phyloP scores from a whole-genome alignment of 2,113 vertebrate species.

The Colinus virginianus region DNA sequence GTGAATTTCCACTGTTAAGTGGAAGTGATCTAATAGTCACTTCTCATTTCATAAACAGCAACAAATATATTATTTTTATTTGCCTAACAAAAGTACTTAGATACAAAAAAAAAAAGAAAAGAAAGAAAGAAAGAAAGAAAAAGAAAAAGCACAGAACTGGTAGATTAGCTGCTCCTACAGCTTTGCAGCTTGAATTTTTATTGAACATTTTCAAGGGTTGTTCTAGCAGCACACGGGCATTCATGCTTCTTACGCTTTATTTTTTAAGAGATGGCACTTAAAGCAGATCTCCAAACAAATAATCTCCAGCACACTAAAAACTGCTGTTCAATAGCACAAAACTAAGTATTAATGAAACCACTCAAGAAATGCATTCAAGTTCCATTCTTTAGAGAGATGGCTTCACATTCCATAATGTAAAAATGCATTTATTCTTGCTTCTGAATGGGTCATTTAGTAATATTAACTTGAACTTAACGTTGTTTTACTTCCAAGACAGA shows the following conservation, averaged over 20 bases:
- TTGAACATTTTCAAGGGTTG: not conserved
- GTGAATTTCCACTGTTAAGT: not conserved
- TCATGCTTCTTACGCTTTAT: not conserved
- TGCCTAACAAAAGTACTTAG: not conserved
- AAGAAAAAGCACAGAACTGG: not conserved
- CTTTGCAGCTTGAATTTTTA: not conserved
- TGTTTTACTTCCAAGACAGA: constrained; percentile 8
- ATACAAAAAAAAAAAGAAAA: not conserved
- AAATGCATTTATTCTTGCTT: not conserved
- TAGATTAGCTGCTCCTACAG: not conserved
- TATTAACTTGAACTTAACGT: not conserved
- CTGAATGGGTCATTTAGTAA: not conserved
- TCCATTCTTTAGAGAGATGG: not conserved
- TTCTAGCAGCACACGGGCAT: not conserved
- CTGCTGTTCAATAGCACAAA: not conserved
- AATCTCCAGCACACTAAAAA: not conserved
- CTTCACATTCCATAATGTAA: not conserved
- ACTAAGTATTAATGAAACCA: not conserved
- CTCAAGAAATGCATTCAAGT: not conserved
- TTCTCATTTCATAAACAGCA: not conserved
- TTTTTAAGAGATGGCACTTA: not conserved
- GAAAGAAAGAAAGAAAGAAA: not conserved
- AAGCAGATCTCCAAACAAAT: not conserved
- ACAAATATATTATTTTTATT: not conserved
- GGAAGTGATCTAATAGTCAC: not conserved